A percentile compares a stretch with the other conserved stretches of the same genome.
Conservation (phyloP, 2,113 vertebrate species). For the Nothoprocta perdicaria region DNA sequence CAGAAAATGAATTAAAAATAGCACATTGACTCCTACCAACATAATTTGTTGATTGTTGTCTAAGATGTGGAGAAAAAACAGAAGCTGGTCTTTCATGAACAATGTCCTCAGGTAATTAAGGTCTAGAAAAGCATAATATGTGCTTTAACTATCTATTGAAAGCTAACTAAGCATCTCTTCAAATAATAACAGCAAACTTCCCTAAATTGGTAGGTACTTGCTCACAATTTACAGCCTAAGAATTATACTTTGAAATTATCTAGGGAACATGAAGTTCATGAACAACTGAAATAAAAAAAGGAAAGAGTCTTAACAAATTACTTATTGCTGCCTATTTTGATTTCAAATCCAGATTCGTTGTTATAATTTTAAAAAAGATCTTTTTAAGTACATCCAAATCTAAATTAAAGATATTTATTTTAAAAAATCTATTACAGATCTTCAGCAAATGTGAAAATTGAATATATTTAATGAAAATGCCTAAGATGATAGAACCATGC, state of each 20-base stretch:
- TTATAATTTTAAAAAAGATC: neutral
- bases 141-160: neutral
- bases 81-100: neutral
- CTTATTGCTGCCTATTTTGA: neutral
- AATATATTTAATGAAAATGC: neutral
- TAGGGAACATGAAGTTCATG: neutral
- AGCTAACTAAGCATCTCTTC: neutral
- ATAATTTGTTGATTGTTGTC: neutral
- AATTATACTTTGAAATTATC: neutral
- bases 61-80: neutral
- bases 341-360: neutral
- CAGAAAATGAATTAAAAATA: neutral
- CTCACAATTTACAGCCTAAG: neutral
- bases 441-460: neutral
- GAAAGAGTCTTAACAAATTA: neutral
- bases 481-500: neutral
- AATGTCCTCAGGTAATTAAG: neutral
- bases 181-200: neutral
- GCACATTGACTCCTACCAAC: neutral
- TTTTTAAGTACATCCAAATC: neutral
- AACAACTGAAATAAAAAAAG: neutral
- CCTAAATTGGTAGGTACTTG: neutral
- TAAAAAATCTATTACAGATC: neutral
- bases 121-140: neutral
- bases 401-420: neutral